Evolutionary conservation across 1,140 invertebrate species (phyloP).

Genomic region (Heterodera carotae): DNA sequence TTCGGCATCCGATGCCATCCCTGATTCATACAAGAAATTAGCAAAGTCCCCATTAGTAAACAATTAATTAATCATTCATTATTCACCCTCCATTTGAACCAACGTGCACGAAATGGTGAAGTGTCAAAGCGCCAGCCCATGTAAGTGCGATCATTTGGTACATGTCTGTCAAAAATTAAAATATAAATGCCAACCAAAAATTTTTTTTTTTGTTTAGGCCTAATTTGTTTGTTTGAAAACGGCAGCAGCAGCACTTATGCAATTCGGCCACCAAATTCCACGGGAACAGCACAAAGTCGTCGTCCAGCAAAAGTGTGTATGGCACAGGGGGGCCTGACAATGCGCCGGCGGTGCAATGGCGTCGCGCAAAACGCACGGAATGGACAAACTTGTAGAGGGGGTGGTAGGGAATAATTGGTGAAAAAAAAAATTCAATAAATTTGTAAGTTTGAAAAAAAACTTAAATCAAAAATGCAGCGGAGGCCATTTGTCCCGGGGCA

Average conservation of each 20-base stretch:
- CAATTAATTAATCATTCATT: not conserved
- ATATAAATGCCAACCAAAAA: too few relatives aligned
- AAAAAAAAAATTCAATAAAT: too few relatives aligned
- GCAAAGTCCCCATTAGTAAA: too few relatives aligned
- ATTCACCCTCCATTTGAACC: slow-evolving; percentile 55
- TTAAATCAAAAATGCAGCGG: too few relatives aligned
- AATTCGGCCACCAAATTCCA: slow-evolving; percentile 48
- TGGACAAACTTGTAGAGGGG: slow-evolving; percentile 42
- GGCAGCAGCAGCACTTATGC: slow-evolving; percentile 11
- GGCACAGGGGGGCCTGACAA: too few relatives aligned
- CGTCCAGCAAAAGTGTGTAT: slow-evolving; percentile 55
- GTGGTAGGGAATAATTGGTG: too few relatives aligned
- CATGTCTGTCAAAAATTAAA: not conserved
- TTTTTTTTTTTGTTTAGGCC: too few relatives aligned
- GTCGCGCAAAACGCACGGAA: slow-evolving; percentile 46
- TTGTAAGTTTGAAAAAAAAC: too few relatives aligned
- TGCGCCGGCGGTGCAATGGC: slow-evolving; percentile 36
- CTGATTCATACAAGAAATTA: too few relatives aligned
- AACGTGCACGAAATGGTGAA: slow-evolving; percentile 55
- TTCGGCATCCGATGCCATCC: too few relatives aligned
- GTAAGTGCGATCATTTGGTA: slow-evolving; percentile 43
- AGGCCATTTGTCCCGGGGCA: too few relatives aligned
- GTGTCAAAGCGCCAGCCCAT: slow-evolving; percentile 58
- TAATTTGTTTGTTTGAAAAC: too few relatives aligned
- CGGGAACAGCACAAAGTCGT: slow-evolving; percentile 56